Evolutionary conservation across 2,888 invertebrate genomes (phyloP), one percentile per base, ranked within the genome.

Genomic region (Scrobipalpa atriplicella): DNA sequence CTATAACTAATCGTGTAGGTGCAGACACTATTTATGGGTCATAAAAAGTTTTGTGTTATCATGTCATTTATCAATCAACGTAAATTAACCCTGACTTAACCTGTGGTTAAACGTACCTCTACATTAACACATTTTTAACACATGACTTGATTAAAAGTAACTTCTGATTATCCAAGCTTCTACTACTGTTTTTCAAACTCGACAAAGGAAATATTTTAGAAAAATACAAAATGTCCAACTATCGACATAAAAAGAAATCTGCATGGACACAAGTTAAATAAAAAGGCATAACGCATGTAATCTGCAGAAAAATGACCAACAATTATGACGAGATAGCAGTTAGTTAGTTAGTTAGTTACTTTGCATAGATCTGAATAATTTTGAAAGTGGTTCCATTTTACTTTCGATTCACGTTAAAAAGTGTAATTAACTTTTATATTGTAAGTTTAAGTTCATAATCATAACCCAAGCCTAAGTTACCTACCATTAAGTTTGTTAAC

Each of bases 371-470:
- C 18, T 19, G 18, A 52, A 61, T 60, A 66, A 41, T 66, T 66
- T 66, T 66, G 71, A 70, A 72, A 72, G 70, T 71, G 66, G 73
- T 75, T 73, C 61, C 66, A 73, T 77, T 79, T 80, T 77, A 75
- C 81, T 82, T 81, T 81, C 79, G 68, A 73, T 80, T 81, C 76
- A 69, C 79, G 75, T 74, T 70, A 66, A 68, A 73, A 52, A 61
- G 41, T 52, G 19, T 72, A 75, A 78, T 80, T 78, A 75, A 56
- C 10, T n/a, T 64, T 39, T 61, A 51, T 61, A 52, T 47, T 52
- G 38, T 38, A 38, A 38, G 3, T 38, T 29, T 16, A n/a, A 16
- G 47, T 16, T 16, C n/a, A 16, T 47, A 47, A 47, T 16, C n/a
- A 16, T 47, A 47, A 47, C n/a, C 47, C 47, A 10, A 47, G 8